Evolutionary conservation across 35 echinoderm and acorn worm species (phyloP).

Genomic region (Diadema setosum): DNA sequence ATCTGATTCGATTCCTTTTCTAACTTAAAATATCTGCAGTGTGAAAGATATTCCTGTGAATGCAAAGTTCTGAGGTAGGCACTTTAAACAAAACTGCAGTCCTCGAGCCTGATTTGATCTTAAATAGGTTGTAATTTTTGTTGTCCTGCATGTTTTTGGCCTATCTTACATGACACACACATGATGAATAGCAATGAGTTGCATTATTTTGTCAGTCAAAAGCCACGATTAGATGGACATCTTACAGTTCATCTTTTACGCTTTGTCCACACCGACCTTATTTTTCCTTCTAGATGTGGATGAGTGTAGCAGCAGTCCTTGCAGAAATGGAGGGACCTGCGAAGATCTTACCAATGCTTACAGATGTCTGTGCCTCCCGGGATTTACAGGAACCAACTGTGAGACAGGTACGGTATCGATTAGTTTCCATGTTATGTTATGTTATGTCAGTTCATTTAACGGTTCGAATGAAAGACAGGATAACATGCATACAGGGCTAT

Average conservation of each 20-base stretch:
- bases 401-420: not conserved
- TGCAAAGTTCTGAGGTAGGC: too few species aligned
- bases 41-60: too few species aligned
- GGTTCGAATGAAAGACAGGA: too few species aligned
- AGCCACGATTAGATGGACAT: not conserved
- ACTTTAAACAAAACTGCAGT: too few species aligned
- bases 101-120: too few species aligned
- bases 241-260: not conserved
- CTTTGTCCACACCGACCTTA: not conserved
- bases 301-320: not conserved
- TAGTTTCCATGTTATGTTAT: too few species aligned
- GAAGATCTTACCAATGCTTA: not conserved
- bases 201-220: not conserved
- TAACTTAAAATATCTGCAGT: too few species aligned
- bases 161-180: not conserved
- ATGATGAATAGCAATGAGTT: not conserved
- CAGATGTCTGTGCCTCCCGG: conserved; percentile 4
- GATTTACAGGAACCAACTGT: conserved; percentile 22
- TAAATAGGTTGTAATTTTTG: too few species aligned
- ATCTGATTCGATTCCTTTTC: too few species aligned
- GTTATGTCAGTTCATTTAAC: too few species aligned
- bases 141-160: too few species aligned
- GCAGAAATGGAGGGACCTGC: conserved; percentile 12
- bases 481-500: too few species aligned
- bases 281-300: not conserved